Evolutionary conservation across 2,888 invertebrate genomes (phyloP), one percentile per base, ranked within the genome.

Genomic region (Chrysolina americana): DNA sequence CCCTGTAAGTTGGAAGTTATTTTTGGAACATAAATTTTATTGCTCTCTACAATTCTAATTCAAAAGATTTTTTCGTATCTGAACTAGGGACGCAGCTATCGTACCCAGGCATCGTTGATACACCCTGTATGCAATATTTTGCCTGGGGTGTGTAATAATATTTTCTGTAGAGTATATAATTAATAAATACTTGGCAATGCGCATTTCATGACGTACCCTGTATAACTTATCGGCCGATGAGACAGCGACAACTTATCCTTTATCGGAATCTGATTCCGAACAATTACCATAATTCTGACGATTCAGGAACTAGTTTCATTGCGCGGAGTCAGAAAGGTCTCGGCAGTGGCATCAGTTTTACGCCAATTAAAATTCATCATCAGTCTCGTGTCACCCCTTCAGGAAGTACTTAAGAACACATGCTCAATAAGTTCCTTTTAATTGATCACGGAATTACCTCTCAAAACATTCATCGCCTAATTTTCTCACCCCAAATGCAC

Each of bases 391-490:
- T 53, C 48, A 41, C 53, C 71, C 71, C 71, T 71, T 66, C 21
- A 65, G 66, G 59, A 73, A 70, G 74, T 66, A 59, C 59, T 74
- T 74, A 74, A 70, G 66, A 74, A 63, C 74, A 74, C 53, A 70
- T 74, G 74, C 65, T 70, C 70, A 62, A 74, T 74, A 70, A 74
- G 70, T 44, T 70, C 65, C 65, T 65, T 73, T 74, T 70, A 74
- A 74, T 70, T 69, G 71, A 71, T 74, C 74, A 62, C 66, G 41
- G 56, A 48, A 74, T 69, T 73, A 73, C 73, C 53, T 73, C 70
- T 21, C 70, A 59, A 50, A 70, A 74, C 59, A 66, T 56, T 48
- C 73, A 41, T 48, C 70, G 70, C 70, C 70, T 70, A 65, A 74
- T 70, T 74, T 70, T 70, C 65, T 23, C 36, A 36, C 65, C 59